A percentile compares a stretch with the other conserved stretches of the same genome.
Evolutionary conservation across 2,113 vertebrate genomes (phyloP).

Genomic region (Dipodomys ordii): DNA sequence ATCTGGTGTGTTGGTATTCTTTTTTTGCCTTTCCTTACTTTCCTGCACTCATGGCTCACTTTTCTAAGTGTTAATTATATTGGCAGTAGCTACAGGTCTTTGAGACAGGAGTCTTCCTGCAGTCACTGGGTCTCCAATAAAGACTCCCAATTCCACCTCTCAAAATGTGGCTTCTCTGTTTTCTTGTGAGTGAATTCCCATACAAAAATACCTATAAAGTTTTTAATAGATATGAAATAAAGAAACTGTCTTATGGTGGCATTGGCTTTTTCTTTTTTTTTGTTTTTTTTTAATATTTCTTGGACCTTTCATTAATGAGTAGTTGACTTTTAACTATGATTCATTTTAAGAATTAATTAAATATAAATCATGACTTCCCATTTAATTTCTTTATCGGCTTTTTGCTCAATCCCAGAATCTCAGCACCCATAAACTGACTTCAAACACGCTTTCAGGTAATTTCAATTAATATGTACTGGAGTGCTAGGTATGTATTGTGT

Average conservation of each 20-base stretch:
- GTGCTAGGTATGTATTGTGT: background rate
- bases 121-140: too few relatives aligned
- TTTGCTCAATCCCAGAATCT: slow-evolving; percentile 13
- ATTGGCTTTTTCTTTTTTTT: background rate
- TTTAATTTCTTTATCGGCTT: background rate
- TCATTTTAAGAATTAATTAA: slow-evolving; percentile 30
- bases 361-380: background rate
- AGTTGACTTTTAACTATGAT: background rate
- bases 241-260: background rate
- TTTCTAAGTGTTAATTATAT: too few relatives aligned
- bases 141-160: too few relatives aligned
- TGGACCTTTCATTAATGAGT: background rate
- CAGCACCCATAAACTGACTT: background rate
- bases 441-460: background rate
- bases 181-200: too few relatives aligned
- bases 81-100: too few relatives aligned
- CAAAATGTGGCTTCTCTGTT: too few relatives aligned
- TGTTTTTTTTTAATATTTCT: background rate
- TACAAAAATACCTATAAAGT: background rate
- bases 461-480: background rate
- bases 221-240: background rate
- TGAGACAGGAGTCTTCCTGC: too few relatives aligned
- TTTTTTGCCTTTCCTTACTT: too few relatives aligned
- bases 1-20: too few relatives aligned
- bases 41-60: too few relatives aligned